phyloP scores from a whole-genome alignment of 2,888 invertebrate genomes.

The Chymomyza amoena region DNA sequence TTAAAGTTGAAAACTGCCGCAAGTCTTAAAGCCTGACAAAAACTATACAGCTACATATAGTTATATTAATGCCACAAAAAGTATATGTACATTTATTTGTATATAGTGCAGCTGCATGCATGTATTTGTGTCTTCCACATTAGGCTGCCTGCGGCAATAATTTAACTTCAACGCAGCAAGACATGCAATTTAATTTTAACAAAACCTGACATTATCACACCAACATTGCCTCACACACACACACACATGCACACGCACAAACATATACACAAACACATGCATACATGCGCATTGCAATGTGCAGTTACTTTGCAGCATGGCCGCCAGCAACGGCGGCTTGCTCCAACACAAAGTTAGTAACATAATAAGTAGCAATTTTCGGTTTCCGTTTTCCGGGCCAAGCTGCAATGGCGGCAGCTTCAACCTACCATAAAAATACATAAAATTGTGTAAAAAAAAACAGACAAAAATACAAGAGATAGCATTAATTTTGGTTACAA shows the following conservation, averaged over 20 bases:
- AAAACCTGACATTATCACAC: slow-evolving; percentile 73
- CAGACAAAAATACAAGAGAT: slow-evolving; percentile 12
- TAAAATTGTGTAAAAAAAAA: slow-evolving; percentile 56
- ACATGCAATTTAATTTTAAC: slow-evolving; percentile 73
- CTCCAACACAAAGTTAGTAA: slow-evolving; percentile 71
- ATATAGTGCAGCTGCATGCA: neutral
- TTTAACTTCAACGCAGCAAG: slow-evolving; percentile 69
- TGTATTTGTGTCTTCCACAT: slow-evolving; percentile 13
- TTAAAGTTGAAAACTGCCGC: slow-evolving; percentile 17
- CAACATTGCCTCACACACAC: slow-evolving; percentile 39
- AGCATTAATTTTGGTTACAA: neutral
- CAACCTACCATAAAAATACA: slow-evolving; percentile 71
- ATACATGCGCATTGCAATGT: neutral
- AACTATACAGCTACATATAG: neutral
- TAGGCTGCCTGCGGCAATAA: slow-evolving; percentile 59
- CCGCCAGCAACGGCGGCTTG: slow-evolving; percentile 30
- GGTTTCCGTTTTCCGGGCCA: slow-evolving; percentile 71
- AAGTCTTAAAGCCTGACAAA: slow-evolving; percentile 8
- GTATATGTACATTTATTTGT: neutral
- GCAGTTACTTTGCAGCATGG: slow-evolving; percentile 3
- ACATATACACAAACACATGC: slow-evolving; percentile 18
- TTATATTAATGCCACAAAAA: neutral
- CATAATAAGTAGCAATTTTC: slow-evolving; percentile 73
- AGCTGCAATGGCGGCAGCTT: slow-evolving; percentile 51
- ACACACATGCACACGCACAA: neutral